These are phyloP conservation scores for Pyrrhia umbra DNA, from an alignment of 2,888 invertebrate species.

Conservation along the genomic window DNA sequence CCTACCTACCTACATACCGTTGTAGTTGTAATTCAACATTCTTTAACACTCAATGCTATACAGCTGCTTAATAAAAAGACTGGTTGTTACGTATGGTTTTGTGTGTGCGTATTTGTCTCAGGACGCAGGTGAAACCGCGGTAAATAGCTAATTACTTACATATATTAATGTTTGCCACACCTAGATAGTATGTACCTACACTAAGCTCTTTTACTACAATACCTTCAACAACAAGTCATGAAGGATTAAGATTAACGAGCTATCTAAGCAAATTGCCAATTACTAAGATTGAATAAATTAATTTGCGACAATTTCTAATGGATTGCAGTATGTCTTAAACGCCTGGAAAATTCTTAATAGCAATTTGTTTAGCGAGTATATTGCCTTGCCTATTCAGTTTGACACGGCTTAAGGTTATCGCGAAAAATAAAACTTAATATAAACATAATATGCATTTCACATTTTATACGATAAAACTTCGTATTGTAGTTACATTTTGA, in stretches of 20 bases:
- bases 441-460: too few species aligned
- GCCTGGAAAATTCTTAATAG: slow-evolving; percentile 19
- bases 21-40: slow-evolving; percentile 10
- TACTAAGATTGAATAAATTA: slow-evolving; percentile 7
- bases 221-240: slow-evolving; percentile 1
- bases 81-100: slow-evolving; percentile 12
- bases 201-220: slow-evolving; percentile 8
- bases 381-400: neutral
- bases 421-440: neutral
- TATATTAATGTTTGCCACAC: too few species aligned
- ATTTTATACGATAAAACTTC: neutral
- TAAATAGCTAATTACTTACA: too few species aligned
- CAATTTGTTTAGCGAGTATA: slow-evolving; percentile 9
- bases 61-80: slow-evolving; percentile 9
- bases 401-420: neutral
- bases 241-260: slow-evolving; percentile 36
- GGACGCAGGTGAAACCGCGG: too few species aligned
- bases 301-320: slow-evolving; percentile 10
- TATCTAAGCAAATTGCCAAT: slow-evolving; percentile 2
- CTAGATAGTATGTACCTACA: neutral
- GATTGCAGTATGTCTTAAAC: neutral
- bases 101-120: too few species aligned
- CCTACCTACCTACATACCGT: too few species aligned
- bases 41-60: neutral
- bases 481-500: neutral